Conservation (phyloP, 1,140 invertebrate species). For the Eurosta solidaginis region DNA sequence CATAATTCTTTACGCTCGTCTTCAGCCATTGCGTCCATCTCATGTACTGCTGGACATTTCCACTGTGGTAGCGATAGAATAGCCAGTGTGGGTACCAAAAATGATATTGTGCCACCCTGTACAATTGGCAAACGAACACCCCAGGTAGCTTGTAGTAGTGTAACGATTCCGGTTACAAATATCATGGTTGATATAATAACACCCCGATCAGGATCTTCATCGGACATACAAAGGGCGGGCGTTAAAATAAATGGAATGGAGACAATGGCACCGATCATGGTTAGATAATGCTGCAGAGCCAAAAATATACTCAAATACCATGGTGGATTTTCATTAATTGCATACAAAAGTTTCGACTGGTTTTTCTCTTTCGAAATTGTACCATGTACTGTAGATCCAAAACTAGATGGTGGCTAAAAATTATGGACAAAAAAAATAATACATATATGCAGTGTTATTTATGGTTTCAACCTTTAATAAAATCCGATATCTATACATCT, state of each 20-base stretch:
- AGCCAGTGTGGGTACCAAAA: conserved; percentile 82
- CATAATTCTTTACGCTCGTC: conserved; percentile 71
- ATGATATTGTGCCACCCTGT: conserved; percentile 84
- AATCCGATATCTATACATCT: too few relatives aligned
- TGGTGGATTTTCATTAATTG: conserved; percentile 80
- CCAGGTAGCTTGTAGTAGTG: conserved; percentile 79
- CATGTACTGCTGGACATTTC: conserved; percentile 71
- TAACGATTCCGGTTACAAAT: conserved; percentile 84
- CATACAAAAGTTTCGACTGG: conserved; percentile 63
- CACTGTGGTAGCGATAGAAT: conserved; percentile 78
- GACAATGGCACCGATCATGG: conserved; percentile 86
- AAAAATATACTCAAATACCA: conserved; percentile 84
- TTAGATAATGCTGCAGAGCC: conserved; percentile 85
- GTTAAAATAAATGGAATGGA: conserved; percentile 83
- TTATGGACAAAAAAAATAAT: not conserved
- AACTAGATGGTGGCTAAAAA: not conserved
- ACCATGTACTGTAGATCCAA: not conserved
- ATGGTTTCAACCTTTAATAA: too few relatives aligned
- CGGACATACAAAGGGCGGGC: conserved; percentile 79
- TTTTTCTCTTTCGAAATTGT: not conserved
- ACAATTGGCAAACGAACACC: conserved; percentile 71
- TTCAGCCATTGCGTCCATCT: conserved; percentile 64
- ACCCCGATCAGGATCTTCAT: conserved; percentile 76
- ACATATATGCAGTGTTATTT: not conserved
- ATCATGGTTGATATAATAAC: conserved; percentile 88